Percentiles rank a stretch among this genome's conserved stretches.
Evolutionary conservation across 2,113 vertebrate species (phyloP).

Genomic region (Catharus bicknelli): DNA sequence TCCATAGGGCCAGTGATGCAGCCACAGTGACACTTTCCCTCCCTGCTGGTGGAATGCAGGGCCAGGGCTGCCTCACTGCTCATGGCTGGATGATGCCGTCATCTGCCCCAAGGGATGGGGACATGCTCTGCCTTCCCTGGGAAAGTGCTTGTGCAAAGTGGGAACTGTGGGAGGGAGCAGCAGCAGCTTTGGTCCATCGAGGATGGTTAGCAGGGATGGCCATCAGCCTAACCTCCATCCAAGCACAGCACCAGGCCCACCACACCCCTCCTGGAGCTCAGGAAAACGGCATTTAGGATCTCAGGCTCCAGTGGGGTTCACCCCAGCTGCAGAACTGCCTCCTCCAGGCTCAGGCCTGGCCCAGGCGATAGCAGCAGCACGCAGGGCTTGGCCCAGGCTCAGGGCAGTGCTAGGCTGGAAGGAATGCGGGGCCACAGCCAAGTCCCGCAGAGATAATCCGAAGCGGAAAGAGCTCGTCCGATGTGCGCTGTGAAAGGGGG

Average conservation of each 20-base stretch:
- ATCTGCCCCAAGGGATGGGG: not conserved
- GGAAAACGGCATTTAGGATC: not conserved
- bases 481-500: not conserved
- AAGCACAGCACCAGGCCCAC: not conserved
- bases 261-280: not conserved
- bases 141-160: not conserved
- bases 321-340: not conserved
- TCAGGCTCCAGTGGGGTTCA: not conserved
- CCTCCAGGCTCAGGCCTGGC: not conserved
- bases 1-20: not conserved
- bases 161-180: not conserved
- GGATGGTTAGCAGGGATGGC: not conserved
- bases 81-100: not conserved
- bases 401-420: not conserved
- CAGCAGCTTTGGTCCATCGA: not conserved
- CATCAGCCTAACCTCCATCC: not conserved
- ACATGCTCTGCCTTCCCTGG: not conserved
- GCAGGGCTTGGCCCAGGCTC: not conserved
- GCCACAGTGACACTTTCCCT: rapidly evolving
- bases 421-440: not conserved
- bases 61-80: not conserved
- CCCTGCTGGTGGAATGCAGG: not conserved
- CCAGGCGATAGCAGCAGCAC: not conserved
- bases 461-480: conserved; percentile 38
- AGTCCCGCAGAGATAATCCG: not conserved